Evolutionary conservation across 23 tunicate genomes (phyloP), one percentile per base, ranked within the genome.

Genomic region (Styela plicata): DNA sequence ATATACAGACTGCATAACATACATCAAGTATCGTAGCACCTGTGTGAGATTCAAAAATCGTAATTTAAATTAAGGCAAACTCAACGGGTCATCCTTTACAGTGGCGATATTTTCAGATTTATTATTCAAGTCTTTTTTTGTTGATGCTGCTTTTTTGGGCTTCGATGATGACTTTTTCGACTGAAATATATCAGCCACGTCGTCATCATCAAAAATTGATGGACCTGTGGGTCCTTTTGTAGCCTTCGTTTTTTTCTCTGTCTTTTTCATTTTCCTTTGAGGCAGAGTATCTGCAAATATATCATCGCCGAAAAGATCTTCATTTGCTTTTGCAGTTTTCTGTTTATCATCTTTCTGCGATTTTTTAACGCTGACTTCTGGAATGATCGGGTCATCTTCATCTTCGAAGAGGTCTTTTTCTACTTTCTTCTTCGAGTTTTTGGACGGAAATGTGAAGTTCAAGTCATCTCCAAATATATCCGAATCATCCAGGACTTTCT

Each of bases 291-390:
- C 37, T 27, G 31, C 64, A 0, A 76, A 76, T 33, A 76, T 76
- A 44, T 76, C 81, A 76, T 76, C 81, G 22, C 31, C 81, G 65
- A 71, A 71, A 30, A 71, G 26, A 29, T 29, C 36, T 3, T 71
- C 17, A 17, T 71, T 34, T 28, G 34, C 77, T 24, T 7, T 65
- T 36, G 1, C 66, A 35, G 64, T 44, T 76, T 76, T 76, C 64
- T 76, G 36, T 36, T 53, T 53, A 26, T 53, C 81, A 36, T 22
- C 37, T 29, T 71, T 71, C 77, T 27, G 36, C 65, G 64, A 20
- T 73, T 73, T 73, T 31, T 73, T 2, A 33, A 19, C 36, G 10
- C 20, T 17, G 21, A 44, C 26, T 21, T 25, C 53, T 44, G 63
- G 26, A 21, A 29, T 71, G 36, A 44, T 44, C 13, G 7, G 10